A percentile compares a stretch with the other conserved stretches of the same genome.
Evolutionary conservation across 2,797 vertebrate species (phyloP).

Genomic region (Cyclura pinguis): DNA sequence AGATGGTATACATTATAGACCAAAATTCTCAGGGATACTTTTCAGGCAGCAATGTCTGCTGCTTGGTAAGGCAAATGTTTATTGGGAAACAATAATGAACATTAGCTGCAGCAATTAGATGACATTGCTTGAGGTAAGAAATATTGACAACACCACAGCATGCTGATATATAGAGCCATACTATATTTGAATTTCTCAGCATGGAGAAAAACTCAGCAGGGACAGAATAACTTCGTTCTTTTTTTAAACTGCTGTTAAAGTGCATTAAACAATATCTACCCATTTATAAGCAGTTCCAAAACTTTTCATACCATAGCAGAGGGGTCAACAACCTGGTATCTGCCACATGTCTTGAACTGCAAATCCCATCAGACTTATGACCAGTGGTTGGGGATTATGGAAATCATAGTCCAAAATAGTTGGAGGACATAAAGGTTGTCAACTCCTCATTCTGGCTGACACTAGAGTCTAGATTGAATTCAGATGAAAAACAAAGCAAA

Average conservation of each 20-base stretch:
- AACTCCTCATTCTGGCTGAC: no score
- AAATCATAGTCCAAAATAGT: no score
- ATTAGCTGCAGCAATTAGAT: background rate
- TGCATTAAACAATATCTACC: background rate
- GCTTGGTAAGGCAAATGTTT: background rate
- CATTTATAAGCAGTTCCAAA: background rate
- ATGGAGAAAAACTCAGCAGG: background rate
- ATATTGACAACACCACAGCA: background rate
- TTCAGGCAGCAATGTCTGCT: background rate
- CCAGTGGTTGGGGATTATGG: no score
- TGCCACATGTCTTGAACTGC: no score
- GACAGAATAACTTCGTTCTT: background rate
- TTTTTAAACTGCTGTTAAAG: background rate
- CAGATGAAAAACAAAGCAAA: no score
- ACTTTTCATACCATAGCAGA: background rate
- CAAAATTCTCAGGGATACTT: background rate
- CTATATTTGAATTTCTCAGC: background rate
- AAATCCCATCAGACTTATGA: background rate
- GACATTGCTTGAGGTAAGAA: background rate
- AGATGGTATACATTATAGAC: conserved; percentile 19
- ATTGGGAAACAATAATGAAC: background rate
- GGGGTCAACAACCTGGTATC: no score
- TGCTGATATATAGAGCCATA: background rate
- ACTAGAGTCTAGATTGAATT: no score
- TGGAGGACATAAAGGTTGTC: no score